Base-by-base conservation (phyloP, 1,140 invertebrate genomes). In the Drosophila rufa region DNA sequence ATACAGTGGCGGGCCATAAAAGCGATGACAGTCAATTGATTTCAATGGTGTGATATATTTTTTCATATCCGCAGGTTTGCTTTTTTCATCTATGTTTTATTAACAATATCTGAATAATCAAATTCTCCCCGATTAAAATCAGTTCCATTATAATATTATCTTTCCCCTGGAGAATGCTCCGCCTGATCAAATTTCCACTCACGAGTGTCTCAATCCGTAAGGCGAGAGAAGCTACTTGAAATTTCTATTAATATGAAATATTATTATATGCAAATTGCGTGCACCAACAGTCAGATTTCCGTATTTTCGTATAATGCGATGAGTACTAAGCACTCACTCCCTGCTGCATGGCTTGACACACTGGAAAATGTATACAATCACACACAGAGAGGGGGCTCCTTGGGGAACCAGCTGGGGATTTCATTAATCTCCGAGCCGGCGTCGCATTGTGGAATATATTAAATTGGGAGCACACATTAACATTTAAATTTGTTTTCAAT, bases 401-500 rank as follows among this genome's bases (percentile, higher is more conserved):
- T 50, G 61, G 60, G 60, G 68, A 53, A 25, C 25, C 46, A 66
- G 19, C 43, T 55, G 78, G 64, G 79, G 46, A 59, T 89, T 80
- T 67, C 68, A 87, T 83, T 87, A 89, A 87, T 87, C 76, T 89
- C 55, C 42, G 43, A 62, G 69, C 83, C 83, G 79, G 61, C 65
- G 66, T 81, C 70, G 58, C 80, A 59, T 65, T 85, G 58, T 83
- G 70, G 75, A 65, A 87, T 89, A 87, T 74, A 87, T 87, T 83
- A 87, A 80, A 80, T 74, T 74, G 71, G 61, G 55, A 75, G 64
- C 69, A 67, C 64, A 40, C 73, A 87, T 87, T 89, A 87, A 84
- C 83, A 87, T 87, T 87, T 87, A 87, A 87, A 87, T 87, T 87
- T 87, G 83, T 84, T 87, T 87, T 87, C 83, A 87, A 87, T 87